A percentile compares a stretch with the other conserved stretches of the same genome.
These are phyloP conservation scores for Drosophila histrio DNA, from an alignment of 2,888 invertebrate genomes.

Conservation along the genomic window DNA sequence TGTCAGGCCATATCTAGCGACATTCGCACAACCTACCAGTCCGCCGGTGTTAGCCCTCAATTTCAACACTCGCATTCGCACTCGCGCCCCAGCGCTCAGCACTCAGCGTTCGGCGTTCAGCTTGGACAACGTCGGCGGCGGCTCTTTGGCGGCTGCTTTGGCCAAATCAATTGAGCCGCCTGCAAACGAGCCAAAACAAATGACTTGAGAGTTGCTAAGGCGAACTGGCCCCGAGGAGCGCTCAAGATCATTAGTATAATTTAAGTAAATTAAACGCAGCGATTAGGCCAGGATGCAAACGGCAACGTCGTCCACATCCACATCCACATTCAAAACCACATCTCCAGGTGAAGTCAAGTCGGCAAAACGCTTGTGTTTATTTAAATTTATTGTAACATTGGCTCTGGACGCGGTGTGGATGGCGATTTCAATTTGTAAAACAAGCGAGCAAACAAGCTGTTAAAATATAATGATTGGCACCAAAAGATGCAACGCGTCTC, in stretches of 20 bases:
- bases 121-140: slow-evolving; percentile 50
- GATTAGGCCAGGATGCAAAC: slow-evolving; percentile 79
- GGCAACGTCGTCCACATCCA: slow-evolving; percentile 46
- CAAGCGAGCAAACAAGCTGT: slow-evolving; percentile 79
- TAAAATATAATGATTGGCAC: slow-evolving; percentile 80
- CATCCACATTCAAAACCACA: slow-evolving; percentile 22
- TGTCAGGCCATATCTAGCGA: slow-evolving; percentile 82
- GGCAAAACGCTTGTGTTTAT: slow-evolving; percentile 75
- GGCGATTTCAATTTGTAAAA: slow-evolving; percentile 80
- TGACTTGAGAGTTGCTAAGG: slow-evolving; percentile 59
- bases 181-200: slow-evolving; percentile 77
- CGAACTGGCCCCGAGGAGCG: slow-evolving; percentile 51
- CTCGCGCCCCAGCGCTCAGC: slow-evolving; percentile 17
- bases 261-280: slow-evolving; percentile 82
- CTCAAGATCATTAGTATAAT: slow-evolving; percentile 82
- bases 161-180: slow-evolving; percentile 79
- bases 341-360: slow-evolving; percentile 29
- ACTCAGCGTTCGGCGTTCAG: slow-evolving; percentile 3
- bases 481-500: slow-evolving; percentile 44
- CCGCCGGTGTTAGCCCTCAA: slow-evolving; percentile 61
- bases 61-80: slow-evolving; percentile 62
- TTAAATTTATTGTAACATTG: slow-evolving; percentile 80
- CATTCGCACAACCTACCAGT: slow-evolving; percentile 63
- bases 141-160: slow-evolving; percentile 76
- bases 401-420: slow-evolving; percentile 32